Percentiles rank a stretch among this genome's conserved stretches.
These are phyloP conservation scores for Microctenopoma lineatum DNA, from an alignment of 2,797 vertebrate species.

Conservation along the genomic window DNA sequence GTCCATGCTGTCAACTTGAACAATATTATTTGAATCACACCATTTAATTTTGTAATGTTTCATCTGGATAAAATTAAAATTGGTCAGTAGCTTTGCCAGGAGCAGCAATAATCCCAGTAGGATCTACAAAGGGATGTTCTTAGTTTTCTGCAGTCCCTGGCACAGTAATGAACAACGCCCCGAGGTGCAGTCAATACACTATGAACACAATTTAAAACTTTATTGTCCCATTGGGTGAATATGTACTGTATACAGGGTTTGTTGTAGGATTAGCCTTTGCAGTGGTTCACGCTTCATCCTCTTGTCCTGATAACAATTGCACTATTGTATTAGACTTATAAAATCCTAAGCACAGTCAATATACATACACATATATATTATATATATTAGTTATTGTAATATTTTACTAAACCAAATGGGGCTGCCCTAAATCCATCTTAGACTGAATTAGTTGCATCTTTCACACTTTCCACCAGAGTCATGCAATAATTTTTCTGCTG, in stretches of 20 bases:
- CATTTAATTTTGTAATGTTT: constrained; percentile 1
- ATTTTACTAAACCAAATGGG: background rate
- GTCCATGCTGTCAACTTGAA: background rate
- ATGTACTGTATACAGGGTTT: background rate
- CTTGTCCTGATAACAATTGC: background rate
- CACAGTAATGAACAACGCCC: background rate
- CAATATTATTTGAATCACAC: background rate
- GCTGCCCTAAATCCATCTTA: too few relatives aligned
- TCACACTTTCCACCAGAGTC: too few relatives aligned
- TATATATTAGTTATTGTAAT: too few relatives aligned
- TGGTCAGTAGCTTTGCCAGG: background rate
- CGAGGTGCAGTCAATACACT: too few relatives aligned
- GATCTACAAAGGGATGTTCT: constrained; percentile 12
- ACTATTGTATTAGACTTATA: too few relatives aligned
- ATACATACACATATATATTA: too few relatives aligned
- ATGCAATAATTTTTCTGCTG: background rate
- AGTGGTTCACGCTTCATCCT: background rate
- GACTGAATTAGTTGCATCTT: too few relatives aligned
- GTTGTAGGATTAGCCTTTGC: background rate
- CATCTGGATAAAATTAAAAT: background rate
- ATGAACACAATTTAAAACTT: too few relatives aligned
- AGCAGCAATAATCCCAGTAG: background rate
- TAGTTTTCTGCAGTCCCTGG: background rate
- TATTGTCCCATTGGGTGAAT: constrained; percentile 10
- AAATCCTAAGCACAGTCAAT: too few relatives aligned